Conservation (phyloP, 2,113 vertebrate species). For the Toxotes jaculatrix region DNA sequence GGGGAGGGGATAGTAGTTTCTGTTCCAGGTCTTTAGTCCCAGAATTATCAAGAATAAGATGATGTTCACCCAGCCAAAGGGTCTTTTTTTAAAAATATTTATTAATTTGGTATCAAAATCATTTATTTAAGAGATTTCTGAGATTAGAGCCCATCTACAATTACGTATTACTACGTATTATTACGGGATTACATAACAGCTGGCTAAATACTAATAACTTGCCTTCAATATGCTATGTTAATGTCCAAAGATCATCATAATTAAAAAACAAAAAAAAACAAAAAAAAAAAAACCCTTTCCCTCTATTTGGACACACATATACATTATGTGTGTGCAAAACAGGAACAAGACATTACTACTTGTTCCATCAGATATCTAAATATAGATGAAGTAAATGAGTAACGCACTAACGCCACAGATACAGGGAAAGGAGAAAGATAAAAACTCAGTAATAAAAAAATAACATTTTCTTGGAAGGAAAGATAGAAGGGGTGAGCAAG, state of each 20-base stretch:
- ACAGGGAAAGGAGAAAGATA: neutral
- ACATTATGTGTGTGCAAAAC: neutral
- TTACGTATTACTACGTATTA: too few species aligned
- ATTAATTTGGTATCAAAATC: neutral
- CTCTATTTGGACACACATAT: neutral
- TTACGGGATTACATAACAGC: neutral
- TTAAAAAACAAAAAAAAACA: neutral
- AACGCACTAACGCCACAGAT: conserved; percentile 20
- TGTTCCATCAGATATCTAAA: conserved; percentile 46
- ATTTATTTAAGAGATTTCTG: neutral
- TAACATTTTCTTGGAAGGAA: conserved; percentile 11
- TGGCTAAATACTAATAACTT: neutral
- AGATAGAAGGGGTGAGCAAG: neutral
- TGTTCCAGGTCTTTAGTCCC: neutral
- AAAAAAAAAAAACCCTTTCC: too few species aligned
- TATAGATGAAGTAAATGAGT: conserved; percentile 40
- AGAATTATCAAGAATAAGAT: neutral
- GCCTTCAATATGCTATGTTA: neutral
- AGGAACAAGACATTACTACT: conserved; percentile 20
- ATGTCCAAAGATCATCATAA: neutral
- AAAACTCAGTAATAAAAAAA: neutral
- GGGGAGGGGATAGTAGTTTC: neutral
- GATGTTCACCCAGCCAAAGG: too few species aligned
- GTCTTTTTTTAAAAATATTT: neutral
- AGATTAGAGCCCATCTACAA: neutral